A percentile compares a stretch with the other conserved stretches of the same genome.
Conservation (phyloP, 2,113 vertebrate species). For the Pontoporia blainvillei region DNA sequence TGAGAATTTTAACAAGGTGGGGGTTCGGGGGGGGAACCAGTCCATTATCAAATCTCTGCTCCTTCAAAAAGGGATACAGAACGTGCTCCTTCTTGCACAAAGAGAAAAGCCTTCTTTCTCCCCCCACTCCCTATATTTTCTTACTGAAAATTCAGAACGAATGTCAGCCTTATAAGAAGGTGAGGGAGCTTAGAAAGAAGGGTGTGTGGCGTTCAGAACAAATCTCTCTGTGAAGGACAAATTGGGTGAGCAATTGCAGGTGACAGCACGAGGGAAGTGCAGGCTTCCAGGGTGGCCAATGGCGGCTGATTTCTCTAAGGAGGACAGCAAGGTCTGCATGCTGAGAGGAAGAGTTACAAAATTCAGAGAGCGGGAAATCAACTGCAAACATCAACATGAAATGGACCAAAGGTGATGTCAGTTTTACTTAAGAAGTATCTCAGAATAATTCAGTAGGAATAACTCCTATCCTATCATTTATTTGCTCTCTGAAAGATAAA, state of each 20-base stretch:
- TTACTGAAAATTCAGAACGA: conserved; percentile 66
- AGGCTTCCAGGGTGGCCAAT: not conserved
- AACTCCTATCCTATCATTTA: not conserved
- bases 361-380: not conserved
- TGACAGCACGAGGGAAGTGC: not conserved
- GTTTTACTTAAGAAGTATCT: conserved; percentile 1
- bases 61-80: conserved; percentile 59
- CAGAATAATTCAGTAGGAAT: not conserved
- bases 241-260: conserved; percentile 47
- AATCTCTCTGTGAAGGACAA: conserved; percentile 69
- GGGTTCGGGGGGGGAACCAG: conserved; percentile 34
- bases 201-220: conserved; percentile 45
- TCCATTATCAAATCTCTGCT: conserved; percentile 66
- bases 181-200: conserved; percentile 2
- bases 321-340: not conserved
- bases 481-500: conserved; percentile 32
- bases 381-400: not conserved
- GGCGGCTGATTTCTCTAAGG: not conserved
- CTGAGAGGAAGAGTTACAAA: not conserved
- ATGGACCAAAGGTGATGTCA: not conserved
- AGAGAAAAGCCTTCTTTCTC: conserved; percentile 49
- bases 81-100: conserved; percentile 62
- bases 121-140: not conserved
- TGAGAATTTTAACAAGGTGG: conserved; percentile 62
- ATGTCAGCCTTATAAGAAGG: conserved; percentile 44